Percentiles rank a stretch among this genome's conserved stretches.
Conservation (phyloP, 2,888 invertebrate species). For the Drosophila quinaria region DNA sequence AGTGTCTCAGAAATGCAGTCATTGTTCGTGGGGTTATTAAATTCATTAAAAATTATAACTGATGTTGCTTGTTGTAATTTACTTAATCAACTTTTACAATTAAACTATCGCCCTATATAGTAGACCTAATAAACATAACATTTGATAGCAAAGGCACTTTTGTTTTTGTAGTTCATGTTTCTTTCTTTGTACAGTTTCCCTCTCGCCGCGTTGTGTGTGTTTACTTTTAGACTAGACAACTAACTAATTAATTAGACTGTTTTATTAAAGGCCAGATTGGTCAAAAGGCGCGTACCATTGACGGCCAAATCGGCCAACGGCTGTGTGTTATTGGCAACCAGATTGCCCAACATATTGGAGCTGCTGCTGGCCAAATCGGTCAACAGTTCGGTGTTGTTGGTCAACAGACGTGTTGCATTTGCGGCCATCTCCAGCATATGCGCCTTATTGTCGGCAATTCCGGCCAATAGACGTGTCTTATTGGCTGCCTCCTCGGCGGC, state of each 20-base stretch:
- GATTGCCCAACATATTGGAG: slow-evolving; percentile 23
- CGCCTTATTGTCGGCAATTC: slow-evolving; percentile 31
- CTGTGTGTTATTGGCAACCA: slow-evolving; percentile 32
- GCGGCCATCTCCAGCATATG: slow-evolving; percentile 26
- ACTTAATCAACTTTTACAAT: slow-evolving; percentile 8
- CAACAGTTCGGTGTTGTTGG: slow-evolving; percentile 42
- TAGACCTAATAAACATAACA: slow-evolving; percentile 30
- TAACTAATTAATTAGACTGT: slow-evolving; percentile 56
- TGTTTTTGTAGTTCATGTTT: slow-evolving; percentile 11
- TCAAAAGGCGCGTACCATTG: slow-evolving; percentile 47
- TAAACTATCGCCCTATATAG: slow-evolving; percentile 19
- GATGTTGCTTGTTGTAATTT: not conserved
- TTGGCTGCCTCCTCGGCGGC: slow-evolving; percentile 39
- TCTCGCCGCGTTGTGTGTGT: slow-evolving; percentile 31
- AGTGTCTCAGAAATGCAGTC: slow-evolving; percentile 31
- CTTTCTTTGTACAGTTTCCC: slow-evolving; percentile 54
- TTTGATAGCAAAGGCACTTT: slow-evolving; percentile 61
- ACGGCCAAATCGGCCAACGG: slow-evolving; percentile 27
- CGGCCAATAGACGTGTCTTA: slow-evolving; percentile 7
- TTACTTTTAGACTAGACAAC: slow-evolving; percentile 44
- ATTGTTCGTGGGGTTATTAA: slow-evolving; percentile 22
- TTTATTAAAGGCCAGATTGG: slow-evolving; percentile 43
- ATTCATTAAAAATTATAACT: slow-evolving; percentile 42
- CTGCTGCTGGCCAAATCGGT: slow-evolving; percentile 29
- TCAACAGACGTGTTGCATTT: slow-evolving; percentile 30